Conservation (phyloP, 2,113 vertebrate genomes). For the Oryzias melastigma region DNA sequence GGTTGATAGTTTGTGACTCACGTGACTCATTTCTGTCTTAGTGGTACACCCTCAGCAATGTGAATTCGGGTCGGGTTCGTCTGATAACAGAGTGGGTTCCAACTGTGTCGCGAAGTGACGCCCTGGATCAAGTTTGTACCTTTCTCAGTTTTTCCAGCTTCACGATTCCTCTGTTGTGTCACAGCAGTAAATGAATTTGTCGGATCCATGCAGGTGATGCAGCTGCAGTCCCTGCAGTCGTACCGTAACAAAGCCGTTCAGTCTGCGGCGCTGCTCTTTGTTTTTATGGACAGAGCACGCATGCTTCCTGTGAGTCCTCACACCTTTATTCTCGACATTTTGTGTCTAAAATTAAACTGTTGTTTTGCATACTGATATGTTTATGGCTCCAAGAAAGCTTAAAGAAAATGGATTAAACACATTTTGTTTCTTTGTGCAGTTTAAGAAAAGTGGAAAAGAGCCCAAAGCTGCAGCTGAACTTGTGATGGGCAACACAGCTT, state of each 20-base stretch:
- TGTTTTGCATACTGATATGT: too few species aligned
- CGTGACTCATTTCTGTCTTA: conserved; percentile 48
- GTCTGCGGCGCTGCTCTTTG: conserved; percentile 81
- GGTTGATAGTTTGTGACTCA: conserved; percentile 1
- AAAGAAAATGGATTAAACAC: conserved; percentile 1
- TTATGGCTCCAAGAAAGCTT: neutral
- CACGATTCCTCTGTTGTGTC: conserved; percentile 26
- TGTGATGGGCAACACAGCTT: conserved; percentile 66
- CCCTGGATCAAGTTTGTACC: conserved; percentile 78
- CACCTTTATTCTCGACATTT: neutral
- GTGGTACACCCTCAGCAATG: conserved; percentile 86
- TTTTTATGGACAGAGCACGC: conserved; percentile 83
- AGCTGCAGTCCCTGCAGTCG: conserved; percentile 77
- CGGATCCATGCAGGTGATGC: conserved; percentile 74
- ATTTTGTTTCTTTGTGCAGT: conserved; percentile 59
- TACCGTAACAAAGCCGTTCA: conserved; percentile 80
- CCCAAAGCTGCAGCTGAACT: conserved; percentile 77
- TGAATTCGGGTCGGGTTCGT: conserved; percentile 85
- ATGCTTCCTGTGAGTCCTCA: conserved; percentile 80
- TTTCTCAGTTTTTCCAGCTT: neutral
- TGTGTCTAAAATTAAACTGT: neutral
- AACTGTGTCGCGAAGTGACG: conserved; percentile 61
- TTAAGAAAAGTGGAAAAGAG: conserved; percentile 82
- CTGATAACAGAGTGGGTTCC: conserved; percentile 84
- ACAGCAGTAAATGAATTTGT: conserved; percentile 23